These are phyloP conservation scores for Podarcis raffonei DNA, from an alignment of 2,113 vertebrate species.

Conservation along the genomic window DNA sequence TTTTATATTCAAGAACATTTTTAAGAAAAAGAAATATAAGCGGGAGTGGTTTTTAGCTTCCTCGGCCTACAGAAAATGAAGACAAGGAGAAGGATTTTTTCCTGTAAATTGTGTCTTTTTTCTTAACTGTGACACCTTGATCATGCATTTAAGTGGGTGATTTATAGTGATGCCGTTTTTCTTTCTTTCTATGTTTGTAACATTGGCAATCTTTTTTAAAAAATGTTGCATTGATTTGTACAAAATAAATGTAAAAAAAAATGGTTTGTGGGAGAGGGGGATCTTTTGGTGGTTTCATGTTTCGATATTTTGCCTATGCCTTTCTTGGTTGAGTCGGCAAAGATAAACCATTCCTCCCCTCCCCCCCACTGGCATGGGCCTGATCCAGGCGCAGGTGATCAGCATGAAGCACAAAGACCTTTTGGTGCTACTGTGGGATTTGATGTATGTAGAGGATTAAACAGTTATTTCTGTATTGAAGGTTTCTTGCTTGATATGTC, in stretches of 20 bases:
- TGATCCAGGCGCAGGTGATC: slow-evolving; percentile 20
- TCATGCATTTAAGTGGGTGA: slow-evolving; percentile 68
- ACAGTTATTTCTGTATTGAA: slow-evolving; percentile 13
- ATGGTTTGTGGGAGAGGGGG: slow-evolving; percentile 45
- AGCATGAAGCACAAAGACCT: slow-evolving; percentile 3
- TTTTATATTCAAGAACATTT: slow-evolving; percentile 75
- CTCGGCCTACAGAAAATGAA: slow-evolving; percentile 41
- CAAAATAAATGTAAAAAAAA: slow-evolving; percentile 72
- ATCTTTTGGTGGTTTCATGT: neutral
- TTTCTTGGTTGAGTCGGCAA: slow-evolving; percentile 24
- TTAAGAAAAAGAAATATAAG: slow-evolving; percentile 57
- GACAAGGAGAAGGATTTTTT: slow-evolving; percentile 54
- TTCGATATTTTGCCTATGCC: slow-evolving; percentile 40
- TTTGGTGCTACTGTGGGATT: neutral
- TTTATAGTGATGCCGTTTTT: slow-evolving; percentile 75
- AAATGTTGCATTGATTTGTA: slow-evolving; percentile 78
- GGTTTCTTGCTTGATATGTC: slow-evolving; percentile 29
- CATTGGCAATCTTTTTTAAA: slow-evolving; percentile 67
- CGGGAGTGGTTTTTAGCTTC: slow-evolving; percentile 66
- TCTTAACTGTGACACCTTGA: slow-evolving; percentile 70
- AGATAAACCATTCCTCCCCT: neutral
- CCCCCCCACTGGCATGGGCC: slow-evolving; percentile 12
- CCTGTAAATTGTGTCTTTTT: slow-evolving; percentile 52
- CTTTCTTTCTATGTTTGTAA: slow-evolving; percentile 85
- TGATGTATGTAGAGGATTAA: slow-evolving; percentile 16